Percentiles rank a stretch among this genome's conserved stretches.
Conservation (phyloP, 1,140 invertebrate species). For the Cataglyphis hispanica region DNA sequence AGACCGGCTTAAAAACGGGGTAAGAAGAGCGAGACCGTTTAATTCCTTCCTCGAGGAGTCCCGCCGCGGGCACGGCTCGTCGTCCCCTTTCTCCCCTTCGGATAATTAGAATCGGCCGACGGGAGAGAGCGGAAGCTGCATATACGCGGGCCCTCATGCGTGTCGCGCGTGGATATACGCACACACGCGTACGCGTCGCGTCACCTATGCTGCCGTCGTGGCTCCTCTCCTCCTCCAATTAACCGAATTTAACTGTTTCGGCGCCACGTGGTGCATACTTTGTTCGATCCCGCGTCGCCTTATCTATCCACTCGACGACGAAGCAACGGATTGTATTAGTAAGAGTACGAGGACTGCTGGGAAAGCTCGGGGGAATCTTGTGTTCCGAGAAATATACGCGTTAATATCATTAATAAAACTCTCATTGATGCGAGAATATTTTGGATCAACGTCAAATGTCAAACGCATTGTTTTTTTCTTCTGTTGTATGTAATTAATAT, state of each 20-base stretch:
- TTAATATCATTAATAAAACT: slow-evolving; percentile 30
- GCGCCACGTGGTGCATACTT: slow-evolving; percentile 31
- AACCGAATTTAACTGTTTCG: slow-evolving; percentile 59
- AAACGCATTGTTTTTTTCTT: background rate
- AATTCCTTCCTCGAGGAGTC: slow-evolving; percentile 67
- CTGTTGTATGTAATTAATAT: too few species aligned
- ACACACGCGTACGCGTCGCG: background rate
- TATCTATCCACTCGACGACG: background rate
- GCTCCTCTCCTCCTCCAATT: slow-evolving; percentile 22
- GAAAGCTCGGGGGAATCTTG: background rate
- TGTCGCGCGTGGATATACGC: slow-evolving; percentile 47
- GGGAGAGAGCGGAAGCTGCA: slow-evolving; percentile 69
- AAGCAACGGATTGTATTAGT: background rate
- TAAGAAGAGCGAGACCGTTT: slow-evolving; percentile 72
- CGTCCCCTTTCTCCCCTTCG: slow-evolving; percentile 6
- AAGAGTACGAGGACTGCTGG: background rate
- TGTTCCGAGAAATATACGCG: background rate
- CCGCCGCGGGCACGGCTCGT: slow-evolving; percentile 17
- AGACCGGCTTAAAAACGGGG: slow-evolving; percentile 59
- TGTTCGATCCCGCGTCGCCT: slow-evolving; percentile 9
- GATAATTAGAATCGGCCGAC: slow-evolving; percentile 72
- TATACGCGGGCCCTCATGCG: slow-evolving; percentile 72
- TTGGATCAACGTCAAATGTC: slow-evolving; percentile 1
- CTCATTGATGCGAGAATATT: background rate
- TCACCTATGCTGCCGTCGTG: slow-evolving; percentile 40